These are phyloP conservation scores for Chrysomela aeneicollis DNA, from an alignment of 2,888 invertebrate genomes.

Conservation along the genomic window DNA sequence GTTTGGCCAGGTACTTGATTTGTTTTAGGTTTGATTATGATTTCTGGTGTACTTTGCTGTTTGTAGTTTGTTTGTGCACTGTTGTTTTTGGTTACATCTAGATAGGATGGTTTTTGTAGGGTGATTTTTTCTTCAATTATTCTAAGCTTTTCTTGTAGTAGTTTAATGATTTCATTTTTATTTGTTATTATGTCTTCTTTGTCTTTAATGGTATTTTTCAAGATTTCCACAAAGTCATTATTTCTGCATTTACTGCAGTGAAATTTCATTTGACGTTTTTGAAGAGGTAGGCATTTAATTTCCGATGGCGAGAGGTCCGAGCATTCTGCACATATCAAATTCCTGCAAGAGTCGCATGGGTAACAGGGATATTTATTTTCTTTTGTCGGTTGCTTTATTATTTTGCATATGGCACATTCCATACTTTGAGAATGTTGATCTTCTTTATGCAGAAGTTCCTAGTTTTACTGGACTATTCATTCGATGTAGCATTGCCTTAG, in stretches of 20 bases:
- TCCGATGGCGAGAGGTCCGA: slow-evolving; percentile 5
- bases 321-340: not conserved
- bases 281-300: slow-evolving; percentile 4
- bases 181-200: slow-evolving; percentile 1
- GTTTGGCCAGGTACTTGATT: slow-evolving; percentile 2
- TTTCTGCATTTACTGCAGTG: too few species aligned
- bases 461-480: not conserved
- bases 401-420: slow-evolving; percentile 5
- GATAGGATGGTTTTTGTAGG: not conserved
- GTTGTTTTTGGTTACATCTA: not conserved
- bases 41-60: not conserved
- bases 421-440: too few species aligned
- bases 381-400: slow-evolving; percentile 2
- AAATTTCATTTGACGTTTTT: not conserved
- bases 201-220: not conserved
- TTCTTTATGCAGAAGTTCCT: too few species aligned
- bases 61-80: not conserved
- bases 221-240: not conserved
- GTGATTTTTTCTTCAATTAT: not conserved
- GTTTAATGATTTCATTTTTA: not conserved
- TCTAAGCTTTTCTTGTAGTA: not conserved
- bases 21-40: slow-evolving; percentile 1
- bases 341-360: not conserved
- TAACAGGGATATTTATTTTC: not conserved
- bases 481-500: not conserved